Evolutionary conservation across 2,113 vertebrate genomes (phyloP), one percentile per base, ranked within the genome.

Genomic region (Anarhynchus alexandrinus): DNA sequence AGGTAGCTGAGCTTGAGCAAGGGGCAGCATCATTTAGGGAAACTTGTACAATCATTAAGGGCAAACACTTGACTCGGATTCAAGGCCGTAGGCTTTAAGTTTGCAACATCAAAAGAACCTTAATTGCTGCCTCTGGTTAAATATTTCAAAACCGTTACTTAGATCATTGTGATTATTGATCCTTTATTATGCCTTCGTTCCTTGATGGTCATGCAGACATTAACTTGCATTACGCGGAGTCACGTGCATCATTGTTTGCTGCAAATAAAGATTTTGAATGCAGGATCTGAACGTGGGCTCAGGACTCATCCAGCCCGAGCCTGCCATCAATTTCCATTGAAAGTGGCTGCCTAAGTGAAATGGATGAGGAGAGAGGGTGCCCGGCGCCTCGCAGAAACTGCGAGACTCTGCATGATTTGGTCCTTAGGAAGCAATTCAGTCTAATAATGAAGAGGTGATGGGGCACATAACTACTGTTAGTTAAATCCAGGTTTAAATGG

Each of bases 381-480:
- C 83, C 1, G 2, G 65, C 0, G 3, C 82, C 65, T 16, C 10
- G 0, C 57, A 34, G 93, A 55, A 65, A 32, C 82, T 4, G 6
- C 5, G 2, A 52, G 73, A 29, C 95, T 94, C 89, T 70, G 86
- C 95, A 66, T 91, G 91, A 78, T 85, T 94, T 80, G 89, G 66
- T 96, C 89, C 94, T 94, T 90, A 85, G 96, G 93, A 95, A 95
- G 95, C 87, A 67, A 95, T 82, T 94, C 94, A 86, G 89, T 20
- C 87, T 61, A 27, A 22, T 83, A 82, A 95, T 62, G 71, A 86
- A 81, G 87, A 95, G 87, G 91, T 92, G 97, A 95, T 8, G 64
- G 91, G 93, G 96, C 94, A 96, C 94, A 88, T 38, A 95, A 81
- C 81, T 67, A 17, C 90, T 86, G 86, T 59, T 86, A 73, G 93